Conservation (phyloP, 2,113 vertebrate genomes). For the Chascanopsetta lugubris region DNA sequence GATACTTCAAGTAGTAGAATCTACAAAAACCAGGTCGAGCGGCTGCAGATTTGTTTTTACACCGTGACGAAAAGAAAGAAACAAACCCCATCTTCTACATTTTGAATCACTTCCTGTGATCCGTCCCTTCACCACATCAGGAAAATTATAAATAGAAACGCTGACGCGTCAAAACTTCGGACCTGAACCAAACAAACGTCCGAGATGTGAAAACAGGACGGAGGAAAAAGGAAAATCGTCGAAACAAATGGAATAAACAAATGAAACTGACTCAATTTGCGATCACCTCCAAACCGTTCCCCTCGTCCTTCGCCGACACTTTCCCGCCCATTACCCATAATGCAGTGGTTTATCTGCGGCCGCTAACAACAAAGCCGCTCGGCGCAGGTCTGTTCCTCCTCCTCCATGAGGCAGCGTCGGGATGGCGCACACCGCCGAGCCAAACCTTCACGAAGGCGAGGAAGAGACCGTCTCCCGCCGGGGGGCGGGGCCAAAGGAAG, state of each 20-base stretch:
- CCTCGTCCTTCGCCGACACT: not conserved
- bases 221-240: not conserved
- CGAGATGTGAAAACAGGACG: not conserved
- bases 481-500: conserved; percentile 1
- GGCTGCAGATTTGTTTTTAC: not conserved
- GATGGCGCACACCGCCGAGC: not conserved
- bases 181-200: not conserved
- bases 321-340: conserved; percentile 29
- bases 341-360: conserved; percentile 16
- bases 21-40: not conserved
- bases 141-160: not conserved
- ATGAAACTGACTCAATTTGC: not conserved
- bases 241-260: not conserved
- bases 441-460: not conserved
- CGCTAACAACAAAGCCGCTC: no score
- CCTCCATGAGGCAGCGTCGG: not conserved
- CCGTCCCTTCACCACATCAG: not conserved
- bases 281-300: no score
- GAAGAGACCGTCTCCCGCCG: not conserved
- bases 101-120: not conserved
- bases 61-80: not conserved
- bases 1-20: not conserved
- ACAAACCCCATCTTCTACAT: not conserved
- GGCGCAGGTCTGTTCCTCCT: not conserved
- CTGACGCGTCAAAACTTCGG: not conserved